phyloP scores from a whole-genome alignment of 2,113 vertebrate species.

The Platysteira castanea region DNA sequence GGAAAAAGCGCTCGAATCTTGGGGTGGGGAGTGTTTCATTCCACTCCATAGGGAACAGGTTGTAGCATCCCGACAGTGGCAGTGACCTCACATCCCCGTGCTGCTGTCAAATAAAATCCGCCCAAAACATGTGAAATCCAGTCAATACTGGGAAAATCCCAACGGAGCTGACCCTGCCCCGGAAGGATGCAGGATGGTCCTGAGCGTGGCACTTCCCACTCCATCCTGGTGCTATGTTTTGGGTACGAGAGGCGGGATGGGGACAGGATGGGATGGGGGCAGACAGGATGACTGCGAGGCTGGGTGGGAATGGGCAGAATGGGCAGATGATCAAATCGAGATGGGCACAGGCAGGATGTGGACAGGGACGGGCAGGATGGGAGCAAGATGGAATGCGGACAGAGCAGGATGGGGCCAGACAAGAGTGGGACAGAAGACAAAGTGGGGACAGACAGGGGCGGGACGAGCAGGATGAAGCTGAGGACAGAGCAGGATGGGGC shows the following conservation, averaged over 20 bases:
- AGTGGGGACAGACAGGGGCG: neutral
- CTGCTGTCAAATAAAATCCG: neutral
- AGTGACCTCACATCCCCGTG: rapidly evolving
- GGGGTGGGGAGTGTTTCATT: neutral
- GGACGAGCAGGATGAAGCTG: neutral
- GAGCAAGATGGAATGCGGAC: neutral
- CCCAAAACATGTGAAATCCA: neutral
- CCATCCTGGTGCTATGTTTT: neutral
- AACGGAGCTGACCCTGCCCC: neutral
- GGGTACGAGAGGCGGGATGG: neutral
- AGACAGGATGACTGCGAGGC: neutral
- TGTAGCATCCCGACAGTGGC: rapidly evolving
- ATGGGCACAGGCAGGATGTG: neutral
- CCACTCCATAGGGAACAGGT: neutral
- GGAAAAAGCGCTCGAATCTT: rapidly evolving
- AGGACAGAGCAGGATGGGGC: neutral
- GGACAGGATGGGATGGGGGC: neutral
- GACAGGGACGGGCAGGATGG: neutral
- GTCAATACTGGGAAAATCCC: neutral
- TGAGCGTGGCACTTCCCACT: neutral
- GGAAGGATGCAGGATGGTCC: neutral
- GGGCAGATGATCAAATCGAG: neutral
- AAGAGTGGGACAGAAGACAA: neutral
- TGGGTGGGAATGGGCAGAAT: too few relatives aligned
- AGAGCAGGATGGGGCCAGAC: neutral